phyloP scores from a whole-genome alignment of 2,888 invertebrate species.

The Drosophila rubida region DNA sequence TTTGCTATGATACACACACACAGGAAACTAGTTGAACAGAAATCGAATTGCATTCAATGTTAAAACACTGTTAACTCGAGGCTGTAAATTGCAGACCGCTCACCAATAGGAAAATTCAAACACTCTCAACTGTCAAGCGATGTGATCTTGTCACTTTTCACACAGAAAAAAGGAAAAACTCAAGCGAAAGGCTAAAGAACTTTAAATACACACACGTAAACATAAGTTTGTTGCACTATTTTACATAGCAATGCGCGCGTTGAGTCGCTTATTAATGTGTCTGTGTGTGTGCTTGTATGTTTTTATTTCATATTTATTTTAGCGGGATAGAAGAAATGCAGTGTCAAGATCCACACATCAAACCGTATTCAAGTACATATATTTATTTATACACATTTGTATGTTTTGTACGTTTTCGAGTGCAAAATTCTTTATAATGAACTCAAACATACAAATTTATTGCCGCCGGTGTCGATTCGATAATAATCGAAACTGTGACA shows the following conservation, averaged over 20 bases:
- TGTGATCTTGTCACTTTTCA: conserved; percentile 22
- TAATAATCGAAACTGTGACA: conserved; percentile 23
- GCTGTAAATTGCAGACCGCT: conserved; percentile 7
- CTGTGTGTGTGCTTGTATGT: background rate
- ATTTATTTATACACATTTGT: background rate
- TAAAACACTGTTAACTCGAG: conserved; percentile 26
- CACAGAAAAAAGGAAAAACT: conserved; percentile 17
- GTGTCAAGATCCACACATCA: conserved; percentile 5
- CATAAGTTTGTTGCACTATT: background rate
- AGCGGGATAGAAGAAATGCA: conserved; percentile 16
- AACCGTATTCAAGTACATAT: background rate
- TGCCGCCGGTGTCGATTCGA: conserved; percentile 31
- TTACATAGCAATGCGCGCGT: conserved; percentile 1
- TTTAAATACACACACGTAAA: conserved; percentile 19
- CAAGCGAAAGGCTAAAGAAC: conserved; percentile 50
- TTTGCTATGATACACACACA: background rate
- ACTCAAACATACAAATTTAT: conserved; percentile 9
- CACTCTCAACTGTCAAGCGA: background rate
- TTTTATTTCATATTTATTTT: conserved; percentile 17
- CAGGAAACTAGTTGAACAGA: background rate
- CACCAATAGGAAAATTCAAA: background rate
- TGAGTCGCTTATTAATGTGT: no score
- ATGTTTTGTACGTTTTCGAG: background rate
- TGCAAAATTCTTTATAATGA: conserved; percentile 1
- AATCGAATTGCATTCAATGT: conserved; percentile 1